A percentile compares a stretch with the other conserved stretches of the same genome.
These are phyloP conservation scores for Pseudorhombus dupliciocellatus DNA, from an alignment of 2,113 vertebrate genomes.

Conservation along the genomic window DNA sequence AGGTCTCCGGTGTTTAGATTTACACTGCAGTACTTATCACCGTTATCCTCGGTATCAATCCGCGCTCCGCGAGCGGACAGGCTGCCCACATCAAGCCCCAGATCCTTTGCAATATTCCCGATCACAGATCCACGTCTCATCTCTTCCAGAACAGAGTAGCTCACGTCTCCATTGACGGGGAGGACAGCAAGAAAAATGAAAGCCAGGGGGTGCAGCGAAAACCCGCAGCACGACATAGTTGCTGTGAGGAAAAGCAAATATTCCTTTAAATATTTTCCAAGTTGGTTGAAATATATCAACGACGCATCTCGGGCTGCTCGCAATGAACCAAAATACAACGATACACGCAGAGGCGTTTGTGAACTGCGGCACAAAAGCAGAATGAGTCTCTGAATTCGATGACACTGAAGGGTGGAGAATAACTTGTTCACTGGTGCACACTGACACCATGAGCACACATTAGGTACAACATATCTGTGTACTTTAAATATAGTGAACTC, in stretches of 20 bases:
- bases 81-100: slow-evolving; percentile 59
- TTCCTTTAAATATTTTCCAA: neutral
- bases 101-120: slow-evolving; percentile 76
- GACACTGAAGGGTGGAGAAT: slow-evolving; percentile 23
- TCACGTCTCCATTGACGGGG: slow-evolving; percentile 58
- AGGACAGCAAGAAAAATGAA: neutral
- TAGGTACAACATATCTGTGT: slow-evolving; percentile 31
- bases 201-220: no score
- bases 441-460: slow-evolving; percentile 68
- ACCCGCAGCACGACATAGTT: no score
- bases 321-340: neutral
- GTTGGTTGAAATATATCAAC: neutral
- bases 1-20: slow-evolving; percentile 75
- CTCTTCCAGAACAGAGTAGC: slow-evolving; percentile 72
- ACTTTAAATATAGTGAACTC: neutral
- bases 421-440: slow-evolving; percentile 38
- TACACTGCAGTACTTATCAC: slow-evolving; percentile 60
- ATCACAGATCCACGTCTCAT: slow-evolving; percentile 77
- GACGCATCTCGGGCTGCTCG: neutral
- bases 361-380: neutral
- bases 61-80: slow-evolving; percentile 65
- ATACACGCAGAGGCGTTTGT: neutral
- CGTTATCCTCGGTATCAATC: slow-evolving; percentile 49
- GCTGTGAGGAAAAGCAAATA: neutral
- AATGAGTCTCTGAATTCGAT: neutral